A percentile compares a stretch with the other conserved stretches of the same genome.
Evolutionary conservation across 1,140 invertebrate species (phyloP).

Genomic region (Drosophila subpulchrella): DNA sequence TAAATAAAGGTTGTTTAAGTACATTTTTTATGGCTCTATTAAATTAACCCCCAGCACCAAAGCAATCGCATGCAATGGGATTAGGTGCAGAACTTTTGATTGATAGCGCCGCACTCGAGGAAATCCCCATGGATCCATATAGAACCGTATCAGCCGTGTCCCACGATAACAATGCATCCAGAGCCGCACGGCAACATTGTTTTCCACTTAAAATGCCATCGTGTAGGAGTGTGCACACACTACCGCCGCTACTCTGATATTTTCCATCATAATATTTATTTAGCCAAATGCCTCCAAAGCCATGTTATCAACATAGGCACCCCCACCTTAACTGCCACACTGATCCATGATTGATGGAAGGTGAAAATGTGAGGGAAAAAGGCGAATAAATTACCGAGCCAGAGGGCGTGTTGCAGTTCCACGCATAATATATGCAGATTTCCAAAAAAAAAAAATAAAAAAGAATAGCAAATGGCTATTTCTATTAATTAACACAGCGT

Average conservation of each 20-base stretch:
- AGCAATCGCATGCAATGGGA: background rate
- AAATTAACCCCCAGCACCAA: too few relatives aligned
- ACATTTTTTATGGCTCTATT: too few relatives aligned
- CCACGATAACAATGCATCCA: constrained; percentile 29
- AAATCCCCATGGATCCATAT: constrained; percentile 6
- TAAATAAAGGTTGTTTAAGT: too few relatives aligned
- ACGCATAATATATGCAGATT: constrained; percentile 1
- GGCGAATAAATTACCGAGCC: constrained; percentile 21
- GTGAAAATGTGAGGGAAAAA: background rate
- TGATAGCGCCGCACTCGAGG: background rate
- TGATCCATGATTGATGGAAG: constrained; percentile 32
- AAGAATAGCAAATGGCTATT: constrained; percentile 23
- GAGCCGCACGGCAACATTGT: constrained; percentile 51
- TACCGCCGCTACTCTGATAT: constrained; percentile 3
- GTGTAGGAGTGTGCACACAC: background rate
- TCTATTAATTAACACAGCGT: constrained; percentile 42
- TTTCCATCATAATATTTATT: constrained; percentile 41
- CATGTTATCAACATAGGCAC: constrained; percentile 34
- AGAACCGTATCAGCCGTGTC: background rate
- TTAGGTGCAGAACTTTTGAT: background rate
- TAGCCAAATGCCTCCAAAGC: constrained; percentile 27
- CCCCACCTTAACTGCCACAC: background rate
- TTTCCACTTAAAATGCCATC: constrained; percentile 67
- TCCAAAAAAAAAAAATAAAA: constrained; percentile 3
- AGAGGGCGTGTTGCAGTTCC: constrained; percentile 16